phyloP scores from a whole-genome alignment of 2,113 vertebrate species.

The Scolopax mira region DNA sequence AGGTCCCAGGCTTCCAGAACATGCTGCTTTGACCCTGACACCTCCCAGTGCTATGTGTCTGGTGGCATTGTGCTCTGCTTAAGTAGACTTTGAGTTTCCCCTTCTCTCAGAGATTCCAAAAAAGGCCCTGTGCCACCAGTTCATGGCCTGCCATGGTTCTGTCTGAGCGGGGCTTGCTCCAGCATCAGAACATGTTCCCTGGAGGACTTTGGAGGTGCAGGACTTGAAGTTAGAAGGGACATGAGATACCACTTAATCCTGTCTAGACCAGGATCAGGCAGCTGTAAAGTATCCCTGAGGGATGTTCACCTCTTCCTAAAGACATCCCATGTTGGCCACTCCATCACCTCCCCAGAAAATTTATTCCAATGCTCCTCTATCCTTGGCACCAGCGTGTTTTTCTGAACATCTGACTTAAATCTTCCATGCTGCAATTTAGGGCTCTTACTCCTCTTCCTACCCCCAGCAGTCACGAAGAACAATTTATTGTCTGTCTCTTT shows the following conservation, averaged over 20 bases:
- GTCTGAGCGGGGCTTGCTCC: neutral
- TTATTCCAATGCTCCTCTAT: neutral
- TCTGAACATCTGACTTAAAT: neutral
- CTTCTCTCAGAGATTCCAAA: neutral
- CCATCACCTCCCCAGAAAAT: neutral
- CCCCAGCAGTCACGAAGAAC: neutral
- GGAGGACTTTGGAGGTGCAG: neutral
- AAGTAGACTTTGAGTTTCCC: neutral
- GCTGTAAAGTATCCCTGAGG: neutral
- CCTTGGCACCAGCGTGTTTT: neutral
- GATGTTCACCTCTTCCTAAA: neutral
- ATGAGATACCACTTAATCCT: neutral
- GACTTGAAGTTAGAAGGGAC: neutral
- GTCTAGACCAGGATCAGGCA: neutral
- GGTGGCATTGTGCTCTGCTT: neutral
- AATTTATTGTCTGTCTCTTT: neutral
- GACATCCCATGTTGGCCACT: neutral
- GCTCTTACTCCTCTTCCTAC: neutral
- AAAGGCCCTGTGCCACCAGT: neutral
- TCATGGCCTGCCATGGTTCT: neutral
- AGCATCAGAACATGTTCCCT: neutral
- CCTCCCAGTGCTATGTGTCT: neutral
- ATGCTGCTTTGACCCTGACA: accelerated
- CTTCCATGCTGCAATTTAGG: neutral
- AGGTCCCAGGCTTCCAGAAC: neutral